A percentile compares a stretch with the other conserved stretches of the same genome.
Evolutionary conservation across 2,797 vertebrate species (phyloP).

Genomic region (Lemur catta): DNA sequence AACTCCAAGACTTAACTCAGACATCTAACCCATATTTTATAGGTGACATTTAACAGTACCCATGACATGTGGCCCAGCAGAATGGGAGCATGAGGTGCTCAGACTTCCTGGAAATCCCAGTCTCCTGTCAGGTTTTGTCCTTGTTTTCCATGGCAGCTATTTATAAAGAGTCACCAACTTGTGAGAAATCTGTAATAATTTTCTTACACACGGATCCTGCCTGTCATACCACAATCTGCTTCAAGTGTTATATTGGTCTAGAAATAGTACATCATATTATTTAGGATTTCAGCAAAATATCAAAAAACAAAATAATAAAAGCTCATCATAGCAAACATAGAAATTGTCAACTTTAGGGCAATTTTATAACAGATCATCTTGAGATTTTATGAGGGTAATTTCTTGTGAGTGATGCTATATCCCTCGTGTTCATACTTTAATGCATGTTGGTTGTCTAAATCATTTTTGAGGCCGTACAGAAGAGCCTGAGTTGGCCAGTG

Average conservation of each 20-base stretch:
- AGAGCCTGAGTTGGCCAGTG: not conserved
- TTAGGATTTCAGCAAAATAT: not conserved
- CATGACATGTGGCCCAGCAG: not conserved
- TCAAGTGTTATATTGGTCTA: not conserved
- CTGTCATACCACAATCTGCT: not conserved
- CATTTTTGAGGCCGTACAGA: not conserved
- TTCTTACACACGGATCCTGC: not conserved
- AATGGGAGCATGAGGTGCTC: not conserved
- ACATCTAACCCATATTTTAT: not conserved
- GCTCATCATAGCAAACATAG: not conserved
- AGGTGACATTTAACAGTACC: not conserved
- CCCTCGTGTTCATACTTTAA: not conserved
- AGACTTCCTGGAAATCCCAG: not conserved
- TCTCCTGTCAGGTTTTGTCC: not conserved
- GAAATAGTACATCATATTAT: not conserved
- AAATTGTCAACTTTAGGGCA: not conserved
- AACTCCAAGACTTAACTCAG: conserved; percentile 23
- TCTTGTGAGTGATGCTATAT: conserved; percentile 29
- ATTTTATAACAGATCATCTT: not conserved
- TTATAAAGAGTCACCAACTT: not conserved
- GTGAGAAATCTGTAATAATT: not conserved
- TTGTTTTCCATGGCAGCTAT: not conserved
- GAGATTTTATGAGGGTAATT: not conserved
- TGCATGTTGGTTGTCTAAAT: conserved; percentile 3
- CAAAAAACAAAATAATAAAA: not conserved